Percentiles rank a stretch among this genome's conserved stretches.
These are phyloP conservation scores for Marcusenius ussheri DNA, from an alignment of 2,113 vertebrate species.

Conservation along the genomic window DNA sequence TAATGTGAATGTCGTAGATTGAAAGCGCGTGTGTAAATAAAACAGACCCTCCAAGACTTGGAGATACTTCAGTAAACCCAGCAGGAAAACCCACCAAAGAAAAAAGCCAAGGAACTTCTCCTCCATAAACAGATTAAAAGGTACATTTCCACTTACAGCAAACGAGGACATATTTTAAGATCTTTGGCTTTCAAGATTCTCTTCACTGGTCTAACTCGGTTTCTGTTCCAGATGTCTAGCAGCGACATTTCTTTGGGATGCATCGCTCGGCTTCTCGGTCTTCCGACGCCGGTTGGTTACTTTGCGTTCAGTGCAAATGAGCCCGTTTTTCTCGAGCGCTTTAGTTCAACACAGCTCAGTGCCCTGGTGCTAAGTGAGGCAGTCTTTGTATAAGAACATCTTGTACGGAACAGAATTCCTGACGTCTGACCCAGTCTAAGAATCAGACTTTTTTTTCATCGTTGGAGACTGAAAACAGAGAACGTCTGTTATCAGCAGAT, in stretches of 20 bases:
- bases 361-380: no score
- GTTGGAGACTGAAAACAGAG: background rate
- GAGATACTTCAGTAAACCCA: background rate
- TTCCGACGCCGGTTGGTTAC: background rate
- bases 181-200: slow-evolving; percentile 14
- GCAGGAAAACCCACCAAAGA: background rate
- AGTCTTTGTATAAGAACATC: background rate
- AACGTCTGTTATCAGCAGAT: background rate
- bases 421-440: background rate
- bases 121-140: background rate
- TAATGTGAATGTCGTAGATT: background rate
- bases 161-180: slow-evolving; percentile 28
- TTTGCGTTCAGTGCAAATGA: background rate
- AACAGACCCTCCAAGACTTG: background rate
- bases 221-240: slow-evolving; percentile 25
- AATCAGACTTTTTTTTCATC: background rate
- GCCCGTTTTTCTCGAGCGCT: background rate
- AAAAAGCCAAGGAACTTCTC: background rate
- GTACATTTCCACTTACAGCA: slow-evolving; percentile 33
- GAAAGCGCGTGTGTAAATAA: background rate
- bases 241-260: background rate
- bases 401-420: background rate
- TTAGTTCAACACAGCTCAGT: no score
- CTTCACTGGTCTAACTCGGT: slow-evolving; percentile 12
- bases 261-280: slow-evolving; percentile 13